Conservation (phyloP, 2,888 invertebrate species). For the Mylabris sibirica region DNA sequence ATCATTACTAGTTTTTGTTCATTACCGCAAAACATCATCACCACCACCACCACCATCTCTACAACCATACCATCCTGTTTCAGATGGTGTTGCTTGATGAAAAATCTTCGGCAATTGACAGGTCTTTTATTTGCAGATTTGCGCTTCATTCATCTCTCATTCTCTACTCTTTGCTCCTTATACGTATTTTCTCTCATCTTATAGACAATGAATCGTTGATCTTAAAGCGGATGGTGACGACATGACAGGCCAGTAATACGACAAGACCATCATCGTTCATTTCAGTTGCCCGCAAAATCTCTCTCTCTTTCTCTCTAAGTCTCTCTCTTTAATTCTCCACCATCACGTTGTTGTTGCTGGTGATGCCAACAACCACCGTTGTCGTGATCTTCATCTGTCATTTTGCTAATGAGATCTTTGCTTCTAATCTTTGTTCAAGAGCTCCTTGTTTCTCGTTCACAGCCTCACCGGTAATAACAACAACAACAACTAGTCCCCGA, state of each 20-base stretch:
- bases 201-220: slow-evolving; percentile 55
- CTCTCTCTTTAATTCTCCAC: not conserved
- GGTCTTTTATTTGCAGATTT: slow-evolving; percentile 62
- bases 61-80: slow-evolving; percentile 36
- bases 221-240: slow-evolving; percentile 36
- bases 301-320: not conserved
- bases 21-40: slow-evolving; percentile 59
- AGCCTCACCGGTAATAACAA: not conserved
- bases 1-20: slow-evolving; percentile 62
- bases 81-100: slow-evolving; percentile 60
- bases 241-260: slow-evolving; percentile 59
- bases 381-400: slow-evolving; percentile 58
- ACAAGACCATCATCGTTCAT: slow-evolving; percentile 50
- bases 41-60: not conserved
- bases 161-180: slow-evolving; percentile 51
- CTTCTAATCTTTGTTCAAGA: slow-evolving; percentile 49
- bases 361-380: slow-evolving; percentile 30
- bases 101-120: slow-evolving; percentile 62
- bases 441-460: slow-evolving; percentile 19
- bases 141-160: slow-evolving; percentile 60
- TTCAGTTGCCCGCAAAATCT: slow-evolving; percentile 8
- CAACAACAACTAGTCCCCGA: not conserved
- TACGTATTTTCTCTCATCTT: slow-evolving; percentile 45
- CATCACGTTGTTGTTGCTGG: not conserved
- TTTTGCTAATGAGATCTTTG: slow-evolving; percentile 58